These are phyloP conservation scores for Xestoiulus laeticollis DNA, from an alignment of 2,888 invertebrate genomes.

Conservation along the genomic window DNA sequence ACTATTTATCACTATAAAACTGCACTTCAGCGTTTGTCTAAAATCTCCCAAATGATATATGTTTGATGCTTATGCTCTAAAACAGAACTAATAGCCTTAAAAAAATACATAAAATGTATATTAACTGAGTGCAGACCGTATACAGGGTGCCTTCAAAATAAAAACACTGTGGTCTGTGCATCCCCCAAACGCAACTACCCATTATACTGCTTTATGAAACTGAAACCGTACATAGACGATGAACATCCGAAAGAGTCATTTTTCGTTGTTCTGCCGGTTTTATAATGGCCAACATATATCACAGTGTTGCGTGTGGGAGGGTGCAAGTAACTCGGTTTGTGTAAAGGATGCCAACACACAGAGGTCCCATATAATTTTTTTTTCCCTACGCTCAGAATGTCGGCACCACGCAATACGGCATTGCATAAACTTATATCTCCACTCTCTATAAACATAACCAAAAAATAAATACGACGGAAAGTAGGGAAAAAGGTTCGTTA, in stretches of 20 bases:
- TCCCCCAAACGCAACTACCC: background rate
- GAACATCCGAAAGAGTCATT: background rate
- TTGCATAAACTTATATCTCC: constrained; percentile 23
- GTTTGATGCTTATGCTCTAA: no score
- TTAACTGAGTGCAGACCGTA: background rate
- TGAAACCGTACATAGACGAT: background rate
- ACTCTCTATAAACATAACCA: constrained; percentile 27
- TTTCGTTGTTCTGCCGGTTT: constrained; percentile 10
- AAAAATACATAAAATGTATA: no score
- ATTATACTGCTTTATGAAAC: background rate
- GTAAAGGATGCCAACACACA: constrained; percentile 15
- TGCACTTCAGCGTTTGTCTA: no score
- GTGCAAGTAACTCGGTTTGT: constrained; percentile 30
- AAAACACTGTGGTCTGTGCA: background rate
- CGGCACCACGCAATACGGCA: constrained; percentile 10
- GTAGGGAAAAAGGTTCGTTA: constrained; percentile 47
- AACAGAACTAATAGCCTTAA: no score
- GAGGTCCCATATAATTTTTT: constrained; percentile 24
- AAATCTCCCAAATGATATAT: no score
- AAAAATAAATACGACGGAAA: constrained; percentile 41
- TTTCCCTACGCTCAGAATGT: constrained; percentile 28
- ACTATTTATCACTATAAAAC: no score
- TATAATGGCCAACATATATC: constrained; percentile 47
- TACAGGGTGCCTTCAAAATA: background rate
- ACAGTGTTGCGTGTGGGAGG: constrained; percentile 45